Base-by-base conservation (phyloP, 92 coral and sea anemone genomes). In the Porites rus region DNA sequence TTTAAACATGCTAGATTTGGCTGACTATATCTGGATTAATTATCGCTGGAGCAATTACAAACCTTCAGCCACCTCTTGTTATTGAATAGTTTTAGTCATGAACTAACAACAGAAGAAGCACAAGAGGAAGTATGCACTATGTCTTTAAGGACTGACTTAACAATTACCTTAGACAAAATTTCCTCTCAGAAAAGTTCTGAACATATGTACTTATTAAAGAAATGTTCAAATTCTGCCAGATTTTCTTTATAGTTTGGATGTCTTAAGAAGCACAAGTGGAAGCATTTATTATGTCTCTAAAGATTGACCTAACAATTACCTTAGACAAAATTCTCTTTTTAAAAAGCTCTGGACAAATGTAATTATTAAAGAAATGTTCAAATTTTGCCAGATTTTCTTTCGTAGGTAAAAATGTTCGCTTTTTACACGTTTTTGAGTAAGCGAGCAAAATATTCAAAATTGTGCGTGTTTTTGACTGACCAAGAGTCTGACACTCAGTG, bases 41-140 rank as follows among this genome's bases (percentile, higher is more conserved):
- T 14, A 79, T 90, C 1, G 65, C 72, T 79, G 75, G 51, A 71
- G 86, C 87, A 46, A 80, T 90, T 71, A 86, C 86, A 46, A 90
- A 90, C 80, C 65, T 90, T 2, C 86, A 72, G 69, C 87, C 76
- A 72, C 86, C 85, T 72, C 76, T 50, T 72, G 76, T 72, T 14
- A 38, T 72, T 72, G 76, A 43, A 72, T 72, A 14, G 70, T 65
- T n/a, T 65, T 65, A 9, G 28, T 65, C 70, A 65, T 65, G 70
- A 65, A 43, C n/a, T 72, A 20, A 28, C 20, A 71, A 11, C 38
- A 69, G 28, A 38, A 38, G 46, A 38, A 38, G 6, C 46, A 38
- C 46, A 38, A 38, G 46, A 38, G 6, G 46, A 38, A 0, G 46
- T 0, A 31, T 1, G 43, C 43, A 31, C 43, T 31, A 3, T 31